These are phyloP conservation scores for Syngnathus typhle DNA, from an alignment of 2,113 vertebrate genomes.

Conservation along the genomic window DNA sequence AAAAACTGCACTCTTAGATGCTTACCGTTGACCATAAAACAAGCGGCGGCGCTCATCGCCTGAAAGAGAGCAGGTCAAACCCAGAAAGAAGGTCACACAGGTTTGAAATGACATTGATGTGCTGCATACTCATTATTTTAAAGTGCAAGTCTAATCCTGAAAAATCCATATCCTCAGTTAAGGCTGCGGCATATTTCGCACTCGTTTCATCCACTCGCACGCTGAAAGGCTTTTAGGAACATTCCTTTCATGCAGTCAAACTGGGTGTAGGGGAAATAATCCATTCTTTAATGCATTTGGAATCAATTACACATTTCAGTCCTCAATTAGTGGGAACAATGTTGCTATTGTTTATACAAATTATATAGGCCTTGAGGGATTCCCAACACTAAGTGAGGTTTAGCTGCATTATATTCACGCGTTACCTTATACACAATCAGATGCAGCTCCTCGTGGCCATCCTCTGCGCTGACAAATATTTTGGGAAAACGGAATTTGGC, in stretches of 20 bases:
- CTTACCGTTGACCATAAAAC: constrained; percentile 96
- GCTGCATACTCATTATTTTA: constrained; percentile 40
- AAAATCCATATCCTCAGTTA: constrained; percentile 25
- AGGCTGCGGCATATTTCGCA: neutral
- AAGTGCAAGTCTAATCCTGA: constrained; percentile 46
- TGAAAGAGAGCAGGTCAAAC: constrained; percentile 58
- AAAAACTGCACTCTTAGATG: neutral
- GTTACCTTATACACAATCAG: constrained; percentile 97
- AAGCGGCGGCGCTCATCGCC: constrained; percentile 97
- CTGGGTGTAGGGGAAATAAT: neutral
- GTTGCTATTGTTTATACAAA: too few relatives aligned
- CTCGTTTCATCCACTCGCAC: neutral
- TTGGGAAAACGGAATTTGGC: constrained; percentile 92
- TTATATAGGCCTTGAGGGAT: too few relatives aligned
- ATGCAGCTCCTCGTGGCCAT: constrained; percentile 88
- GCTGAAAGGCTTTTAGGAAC: neutral
- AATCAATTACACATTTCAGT: neutral
- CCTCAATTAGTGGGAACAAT: too few relatives aligned
- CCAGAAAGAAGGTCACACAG: constrained; percentile 27
- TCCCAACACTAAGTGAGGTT: too few relatives aligned
- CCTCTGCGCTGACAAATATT: constrained; percentile 90
- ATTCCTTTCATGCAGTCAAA: neutral
- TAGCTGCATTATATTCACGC: neutral
- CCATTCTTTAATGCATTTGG: neutral
- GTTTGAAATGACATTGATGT: constrained; percentile 32